Percentiles rank a stretch among this genome's conserved stretches.
phyloP scores from a whole-genome alignment of 2,797 vertebrate genomes.

The Onychomys torridus region DNA sequence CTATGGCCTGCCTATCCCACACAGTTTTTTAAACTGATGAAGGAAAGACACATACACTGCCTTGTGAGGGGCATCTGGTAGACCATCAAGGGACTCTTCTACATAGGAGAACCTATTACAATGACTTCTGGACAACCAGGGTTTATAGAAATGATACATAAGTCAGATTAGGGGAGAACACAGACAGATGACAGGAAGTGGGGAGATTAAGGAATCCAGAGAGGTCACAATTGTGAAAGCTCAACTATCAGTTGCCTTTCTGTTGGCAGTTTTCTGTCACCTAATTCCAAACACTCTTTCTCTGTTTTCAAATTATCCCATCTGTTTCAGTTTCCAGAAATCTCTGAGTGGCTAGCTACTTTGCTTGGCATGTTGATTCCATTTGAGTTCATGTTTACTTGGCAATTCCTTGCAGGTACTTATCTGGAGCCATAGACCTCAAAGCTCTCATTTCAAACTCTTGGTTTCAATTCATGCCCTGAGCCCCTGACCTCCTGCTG shows the following conservation, averaged over 20 bases:
- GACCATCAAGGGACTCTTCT: neutral
- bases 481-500: neutral
- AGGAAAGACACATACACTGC: neutral
- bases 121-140: neutral
- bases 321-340: constrained; percentile 15
- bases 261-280: neutral
- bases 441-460: neutral
- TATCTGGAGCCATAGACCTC: neutral
- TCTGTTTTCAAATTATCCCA: constrained; percentile 13
- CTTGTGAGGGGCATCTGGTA: no score
- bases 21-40: neutral
- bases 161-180: neutral
- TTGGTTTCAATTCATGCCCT: neutral
- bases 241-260: neutral
- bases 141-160: neutral
- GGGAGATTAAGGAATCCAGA: neutral
- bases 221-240: neutral
- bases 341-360: constrained; percentile 15
- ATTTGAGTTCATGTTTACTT: neutral
- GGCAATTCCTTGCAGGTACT: neutral
- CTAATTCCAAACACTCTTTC: constrained; percentile 3
- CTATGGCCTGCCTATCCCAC: no score
- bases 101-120: neutral
- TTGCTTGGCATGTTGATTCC: neutral
- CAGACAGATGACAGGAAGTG: neutral